phyloP scores from a whole-genome alignment of 1,140 invertebrate species.

The Pseudomyrmex cubaensis region DNA sequence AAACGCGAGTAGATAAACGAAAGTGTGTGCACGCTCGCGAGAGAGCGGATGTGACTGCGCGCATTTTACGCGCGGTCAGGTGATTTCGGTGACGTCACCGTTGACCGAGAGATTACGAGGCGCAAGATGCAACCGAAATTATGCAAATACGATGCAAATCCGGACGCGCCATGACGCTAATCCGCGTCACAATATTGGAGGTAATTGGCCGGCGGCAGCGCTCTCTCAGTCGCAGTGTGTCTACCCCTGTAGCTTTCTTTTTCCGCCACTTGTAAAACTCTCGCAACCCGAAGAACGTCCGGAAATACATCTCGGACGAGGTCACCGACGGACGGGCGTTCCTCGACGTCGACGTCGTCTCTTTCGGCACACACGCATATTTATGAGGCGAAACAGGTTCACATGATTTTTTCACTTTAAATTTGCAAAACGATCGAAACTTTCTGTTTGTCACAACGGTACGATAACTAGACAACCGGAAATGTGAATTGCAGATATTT shows the following conservation, averaged over 20 bases:
- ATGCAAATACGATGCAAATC: constrained; percentile 85
- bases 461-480: background rate
- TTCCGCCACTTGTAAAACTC: constrained; percentile 3
- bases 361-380: constrained; percentile 39
- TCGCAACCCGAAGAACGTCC: background rate
- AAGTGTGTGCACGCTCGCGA: background rate
- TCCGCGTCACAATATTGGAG: constrained; percentile 84
- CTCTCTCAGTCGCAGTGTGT: constrained; percentile 54
- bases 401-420: background rate
- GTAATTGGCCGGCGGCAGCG: constrained; percentile 83
- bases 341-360: background rate
- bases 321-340: background rate
- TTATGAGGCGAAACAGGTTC: constrained; percentile 36
- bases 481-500: constrained; percentile 15
- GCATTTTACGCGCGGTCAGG: constrained; percentile 56
- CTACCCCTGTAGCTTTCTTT: constrained; percentile 29
- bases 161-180: constrained; percentile 80
- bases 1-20: constrained; percentile 32
- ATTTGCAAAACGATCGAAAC: constrained; percentile 1
- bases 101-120: constrained; percentile 75
- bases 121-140: constrained; percentile 83
- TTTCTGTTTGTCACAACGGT: background rate
- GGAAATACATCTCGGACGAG: constrained; percentile 50
- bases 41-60: constrained; percentile 22
- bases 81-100: constrained; percentile 74